Evolutionary conservation across 1,140 invertebrate species (phyloP), one percentile per base, ranked within the genome.

Genomic region (Cryptotermes secundus): DNA sequence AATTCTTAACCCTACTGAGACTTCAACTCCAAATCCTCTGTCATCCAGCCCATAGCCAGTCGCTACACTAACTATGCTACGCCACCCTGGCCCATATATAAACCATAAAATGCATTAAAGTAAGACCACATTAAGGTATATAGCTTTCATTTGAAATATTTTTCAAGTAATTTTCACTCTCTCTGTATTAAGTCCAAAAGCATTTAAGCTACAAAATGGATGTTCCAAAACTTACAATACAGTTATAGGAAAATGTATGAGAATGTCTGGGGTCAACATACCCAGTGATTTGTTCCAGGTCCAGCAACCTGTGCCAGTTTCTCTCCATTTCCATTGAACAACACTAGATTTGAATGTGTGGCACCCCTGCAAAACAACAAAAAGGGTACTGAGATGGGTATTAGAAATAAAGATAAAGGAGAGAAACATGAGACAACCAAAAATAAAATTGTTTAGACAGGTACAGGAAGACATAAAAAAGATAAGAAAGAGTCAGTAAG

Each of bases 261-360:
- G 36, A 7, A 12, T 36, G 35, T 9, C 12, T 81, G 10, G 12
- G 6, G 24, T 53, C 26, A 36, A 59, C 35, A 86, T 88, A 95
- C 94, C 94, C 95, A 97, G 87, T 96, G 95, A 90, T 98, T 98
- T 14, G 96, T 97, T 45, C 93, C 92, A 26, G 93, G 93, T 0
- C 96, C 96, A 85, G 92, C 91, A 9, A 92, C 89, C 86, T 91
- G 91, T 1, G 92, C 92, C 24, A 97, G 86, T 72, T 94, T 91
- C 65, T 93, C 90, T 0, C 96, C 96, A 83, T 91, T 90, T 49
- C 92, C 92, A 87, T 96, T 92, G 85, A 95, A 92, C 79, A 98
- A 93, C 53, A 96, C 92, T 34, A 96, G 90, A 83, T 93, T 94
- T 3, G 96, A 97, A 87, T 95, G 93, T 36, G 96, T 97, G 36